Base-by-base conservation (phyloP, 2,888 invertebrate genomes). In the Mystacides longicornis region DNA sequence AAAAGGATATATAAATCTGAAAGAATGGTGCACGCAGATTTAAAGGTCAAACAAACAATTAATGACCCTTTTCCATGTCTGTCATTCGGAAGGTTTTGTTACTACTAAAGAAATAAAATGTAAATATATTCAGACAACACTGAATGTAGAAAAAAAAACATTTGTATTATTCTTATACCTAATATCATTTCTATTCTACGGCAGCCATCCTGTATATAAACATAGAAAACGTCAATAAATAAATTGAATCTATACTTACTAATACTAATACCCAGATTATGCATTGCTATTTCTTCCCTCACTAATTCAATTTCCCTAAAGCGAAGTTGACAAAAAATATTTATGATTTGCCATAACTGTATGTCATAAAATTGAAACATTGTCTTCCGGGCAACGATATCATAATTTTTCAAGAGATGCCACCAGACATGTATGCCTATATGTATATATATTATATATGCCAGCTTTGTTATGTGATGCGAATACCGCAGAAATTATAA, bases 261-360 rank as follows among this genome's bases (percentile, higher is more conserved):
- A 27, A 7, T 27, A 27, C 11, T 11, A 27, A 27, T 7, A 27
- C 27, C 5, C 27, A 11, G 27, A 27, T 27, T 11, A 7, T 5
- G 11, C 11, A 27, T 27, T 27, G 5, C 27, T 27, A 11, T 11
- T 27, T 27, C 27, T 5, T n/a, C n/a, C n/a, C n/a, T n/a, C n/a
- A n/a, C n/a, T 27, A 27, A 27, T 27, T 27, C 27, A 27, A 27
- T 27, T 27, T 27, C 11, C 27, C 11, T 27, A 7, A 7, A 27
- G 27, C n/a, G n/a, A n/a, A n/a, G n/a, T n/a, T n/a, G n/a, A n/a
- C n/a, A n/a, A n/a, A 3, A 37, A 3, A 37, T 37, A 37, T 37
- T 37, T 7, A 37, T 37, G 37, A 37, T 37, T 37, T 37, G 37
- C 37, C 37, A 37, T 37, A 37, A 37, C 37, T 37, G 37, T 37